phyloP scores from a whole-genome alignment of 2,113 vertebrate genomes.

The Cephalophus harveyi region DNA sequence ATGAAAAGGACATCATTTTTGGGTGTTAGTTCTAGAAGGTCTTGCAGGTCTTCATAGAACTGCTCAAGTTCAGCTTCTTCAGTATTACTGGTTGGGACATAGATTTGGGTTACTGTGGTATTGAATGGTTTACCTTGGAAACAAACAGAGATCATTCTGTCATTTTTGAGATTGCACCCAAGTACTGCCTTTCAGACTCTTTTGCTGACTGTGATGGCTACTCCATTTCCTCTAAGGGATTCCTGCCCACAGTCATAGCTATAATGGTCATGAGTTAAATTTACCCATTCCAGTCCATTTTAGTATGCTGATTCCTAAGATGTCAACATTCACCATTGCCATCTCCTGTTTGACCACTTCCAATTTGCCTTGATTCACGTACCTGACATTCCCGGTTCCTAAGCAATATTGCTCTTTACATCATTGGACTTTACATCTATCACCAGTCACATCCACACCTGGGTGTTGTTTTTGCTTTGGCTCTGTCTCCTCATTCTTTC shows the following conservation, averaged over 20 bases:
- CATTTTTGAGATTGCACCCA: not conserved
- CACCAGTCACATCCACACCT: not conserved
- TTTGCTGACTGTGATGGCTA: not conserved
- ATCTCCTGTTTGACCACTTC: not conserved
- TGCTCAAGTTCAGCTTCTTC: too few species aligned
- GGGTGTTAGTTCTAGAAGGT: too few species aligned
- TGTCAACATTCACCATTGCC: not conserved
- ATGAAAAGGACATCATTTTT: too few species aligned
- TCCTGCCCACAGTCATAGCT: not conserved
- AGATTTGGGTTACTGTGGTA: not conserved
- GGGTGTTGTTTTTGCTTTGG: not conserved
- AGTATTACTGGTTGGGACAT: not conserved
- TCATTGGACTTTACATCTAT: not conserved
- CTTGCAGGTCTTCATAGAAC: too few species aligned
- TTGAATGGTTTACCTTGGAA: not conserved
- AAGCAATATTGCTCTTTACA: not conserved
- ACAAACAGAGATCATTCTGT: not conserved
- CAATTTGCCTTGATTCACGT: not conserved
- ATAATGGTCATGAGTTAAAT: not conserved
- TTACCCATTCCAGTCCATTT: not conserved
- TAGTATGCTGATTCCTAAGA: not conserved
- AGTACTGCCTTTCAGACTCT: not conserved
- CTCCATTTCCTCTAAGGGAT: fast-evolving
- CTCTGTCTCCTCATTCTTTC: not conserved
- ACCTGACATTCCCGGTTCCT: not conserved